A percentile compares a stretch with the other conserved stretches of the same genome.
Evolutionary conservation across 2,888 invertebrate species (phyloP).

Genomic region (Penaeus monodon): DNA sequence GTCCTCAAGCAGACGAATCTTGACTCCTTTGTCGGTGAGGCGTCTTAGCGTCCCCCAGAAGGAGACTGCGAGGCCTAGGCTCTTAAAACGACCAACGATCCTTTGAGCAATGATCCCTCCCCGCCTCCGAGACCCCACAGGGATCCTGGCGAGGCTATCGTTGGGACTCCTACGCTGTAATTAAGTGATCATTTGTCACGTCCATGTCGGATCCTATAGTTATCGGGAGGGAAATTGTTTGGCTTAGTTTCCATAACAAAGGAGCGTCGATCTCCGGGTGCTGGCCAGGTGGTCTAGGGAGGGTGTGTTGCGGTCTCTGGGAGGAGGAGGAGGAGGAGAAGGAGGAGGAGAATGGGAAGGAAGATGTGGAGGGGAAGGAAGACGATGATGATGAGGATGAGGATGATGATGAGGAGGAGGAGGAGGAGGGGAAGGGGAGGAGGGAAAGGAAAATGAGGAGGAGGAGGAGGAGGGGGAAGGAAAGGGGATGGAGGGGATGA

Average conservation of each 20-base stretch:
- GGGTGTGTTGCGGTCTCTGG: background rate
- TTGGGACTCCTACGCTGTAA: conserved; percentile 11
- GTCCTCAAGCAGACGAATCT: no score
- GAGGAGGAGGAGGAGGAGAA: background rate
- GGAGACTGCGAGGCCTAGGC: no score
- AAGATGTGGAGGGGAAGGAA: background rate
- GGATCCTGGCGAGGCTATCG: conserved; percentile 10
- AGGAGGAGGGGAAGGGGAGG: no score
- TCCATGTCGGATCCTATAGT: conserved; percentile 41
- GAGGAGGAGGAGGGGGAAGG: no score
- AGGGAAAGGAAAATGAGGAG: background rate
- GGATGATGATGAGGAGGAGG: no score
- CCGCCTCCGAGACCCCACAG: no score
- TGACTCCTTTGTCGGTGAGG: no score
- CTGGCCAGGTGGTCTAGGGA: conserved; percentile 10
- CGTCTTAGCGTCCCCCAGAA: no score
- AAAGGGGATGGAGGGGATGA: no score
- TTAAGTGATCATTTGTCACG: conserved; percentile 58
- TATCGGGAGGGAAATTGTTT: conserved; percentile 43
- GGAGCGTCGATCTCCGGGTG: background rate
- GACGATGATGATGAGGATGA: background rate
- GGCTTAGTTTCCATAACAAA: conserved; percentile 49
- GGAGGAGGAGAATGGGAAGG: background rate
- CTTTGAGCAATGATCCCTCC: no score
- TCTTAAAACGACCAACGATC: no score